Base-by-base conservation (phyloP, 2,113 vertebrate genomes). In the Hucho hucho region DNA sequence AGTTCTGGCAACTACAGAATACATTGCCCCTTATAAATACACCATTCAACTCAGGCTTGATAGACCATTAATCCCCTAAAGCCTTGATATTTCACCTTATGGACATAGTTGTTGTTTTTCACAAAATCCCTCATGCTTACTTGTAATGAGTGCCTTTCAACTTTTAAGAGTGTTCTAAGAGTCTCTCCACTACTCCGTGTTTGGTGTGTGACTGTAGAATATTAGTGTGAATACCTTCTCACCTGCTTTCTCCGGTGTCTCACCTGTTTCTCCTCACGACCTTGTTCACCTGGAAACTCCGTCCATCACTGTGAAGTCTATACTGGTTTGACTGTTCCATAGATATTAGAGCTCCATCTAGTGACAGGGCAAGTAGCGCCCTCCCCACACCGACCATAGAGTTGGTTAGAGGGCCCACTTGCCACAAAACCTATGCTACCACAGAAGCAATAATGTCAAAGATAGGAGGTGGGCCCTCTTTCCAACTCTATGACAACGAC, bases 261-360 rank as follows among this genome's bases (percentile, higher is more conserved):
- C 76, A 76, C 82, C 83, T 81, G 67, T 69, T 58, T 68, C 82
- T 88, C 81, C 74, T 81, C 64, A 82, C 81, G 73, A 78, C 76
- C 82, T 75, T 74, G 84, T 84, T 67, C 29, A 6, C 79, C 83
- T 16, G 69, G 64, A 75, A 70, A 26, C 25, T 28, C 29, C 0
- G 13, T 16, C 22, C n/a, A 66, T 66, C 64, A 53, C 14, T 53
- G 14, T 53, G 49, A 66, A 66, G 25, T 66, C 25, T 24, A 16
- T 4, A 18, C 24, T 64, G 1, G n/a, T 59, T 59, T 14, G 12
- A 4, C 13, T 28, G 25, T 28, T 1, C 64, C 14, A 28, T 28
- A 25, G 20, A 63, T 63, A 29, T 26, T 5, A 65, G 11, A 26
- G 9, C 25, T 14, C 63, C 63, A 64, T 28, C 25, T 12, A 26